phyloP scores from a whole-genome alignment of 2,888 invertebrate genomes.

The Sesamia inferens region DNA sequence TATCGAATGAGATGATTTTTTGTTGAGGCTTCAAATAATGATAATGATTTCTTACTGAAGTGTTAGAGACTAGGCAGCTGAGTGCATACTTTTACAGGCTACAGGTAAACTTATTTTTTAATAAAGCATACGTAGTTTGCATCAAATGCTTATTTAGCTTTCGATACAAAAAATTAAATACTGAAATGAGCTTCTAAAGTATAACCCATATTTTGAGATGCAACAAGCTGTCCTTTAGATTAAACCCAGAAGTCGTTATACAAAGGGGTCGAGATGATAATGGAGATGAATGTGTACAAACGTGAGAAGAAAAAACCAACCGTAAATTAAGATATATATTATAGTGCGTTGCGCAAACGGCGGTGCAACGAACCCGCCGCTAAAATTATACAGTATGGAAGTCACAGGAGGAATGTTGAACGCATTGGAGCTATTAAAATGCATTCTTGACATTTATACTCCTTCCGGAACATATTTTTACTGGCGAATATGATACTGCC shows the following conservation, averaged over 20 bases:
- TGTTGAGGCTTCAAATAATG: slow-evolving; percentile 20
- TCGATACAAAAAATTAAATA: not conserved
- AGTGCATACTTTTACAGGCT: slow-evolving; percentile 31
- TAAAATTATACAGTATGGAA: slow-evolving; percentile 80
- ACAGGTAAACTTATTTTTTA: not conserved
- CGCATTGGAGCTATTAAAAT: slow-evolving; percentile 82
- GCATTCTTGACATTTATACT: slow-evolving; percentile 82
- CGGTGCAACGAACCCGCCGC: slow-evolving; percentile 83
- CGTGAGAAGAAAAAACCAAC: slow-evolving; percentile 55
- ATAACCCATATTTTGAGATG: slow-evolving; percentile 35
- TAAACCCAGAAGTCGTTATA: slow-evolving; percentile 47
- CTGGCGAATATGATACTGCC: slow-evolving; percentile 56
- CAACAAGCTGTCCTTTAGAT: slow-evolving; percentile 46
- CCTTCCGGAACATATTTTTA: slow-evolving; percentile 72
- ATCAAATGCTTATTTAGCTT: not conserved
- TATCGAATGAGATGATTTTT: slow-evolving; percentile 16
- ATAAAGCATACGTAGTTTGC: not conserved
- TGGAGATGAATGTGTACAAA: slow-evolving; percentile 60
- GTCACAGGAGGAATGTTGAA: slow-evolving; percentile 77
- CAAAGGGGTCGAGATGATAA: slow-evolving; percentile 57
- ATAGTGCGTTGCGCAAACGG: slow-evolving; percentile 76
- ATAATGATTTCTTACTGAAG: slow-evolving; percentile 2
- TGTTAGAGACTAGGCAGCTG: slow-evolving; percentile 30
- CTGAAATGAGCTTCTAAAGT: slow-evolving; percentile 15
- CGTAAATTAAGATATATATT: slow-evolving; percentile 69